A percentile compares a stretch with the other conserved stretches of the same genome.
Evolutionary conservation across 2,888 invertebrate genomes (phyloP).

Genomic region (Orthosia incerta): DNA sequence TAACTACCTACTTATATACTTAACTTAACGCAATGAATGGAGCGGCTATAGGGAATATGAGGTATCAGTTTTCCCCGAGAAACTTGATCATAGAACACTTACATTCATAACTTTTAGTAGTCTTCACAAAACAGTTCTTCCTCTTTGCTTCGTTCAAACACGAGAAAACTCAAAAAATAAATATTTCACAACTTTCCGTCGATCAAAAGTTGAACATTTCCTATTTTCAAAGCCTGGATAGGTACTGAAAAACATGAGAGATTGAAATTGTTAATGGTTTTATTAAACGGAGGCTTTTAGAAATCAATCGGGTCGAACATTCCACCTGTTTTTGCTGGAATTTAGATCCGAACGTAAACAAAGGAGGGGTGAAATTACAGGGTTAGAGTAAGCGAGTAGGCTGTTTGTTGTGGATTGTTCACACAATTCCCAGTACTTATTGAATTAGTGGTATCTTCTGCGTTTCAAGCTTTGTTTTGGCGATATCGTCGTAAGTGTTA

Average conservation of each 20-base stretch:
- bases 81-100: not conserved
- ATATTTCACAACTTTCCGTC: not conserved
- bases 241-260: slow-evolving; percentile 16
- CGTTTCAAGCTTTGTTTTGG: slow-evolving; percentile 13
- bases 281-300: slow-evolving; percentile 47
- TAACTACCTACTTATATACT: too few species aligned
- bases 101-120: slow-evolving; percentile 15
- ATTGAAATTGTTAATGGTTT: slow-evolving; percentile 26
- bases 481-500: slow-evolving; percentile 8
- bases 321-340: slow-evolving; percentile 7
- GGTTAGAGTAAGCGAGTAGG: not conserved
- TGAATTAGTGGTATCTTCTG: slow-evolving; percentile 32
- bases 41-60: too few species aligned
- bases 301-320: slow-evolving; percentile 33
- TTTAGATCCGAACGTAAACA: slow-evolving; percentile 25
- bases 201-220: slow-evolving; percentile 34
- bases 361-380: slow-evolving; percentile 5
- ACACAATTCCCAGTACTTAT: slow-evolving; percentile 28
- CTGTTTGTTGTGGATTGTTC: slow-evolving; percentile 20
- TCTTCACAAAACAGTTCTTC: not conserved
- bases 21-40: too few species aligned
- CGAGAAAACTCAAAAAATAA: not conserved
- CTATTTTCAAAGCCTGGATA: slow-evolving; percentile 7
- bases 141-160: not conserved
- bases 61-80: not conserved